Base-by-base conservation (phyloP, 2,888 invertebrate species). In the Girardia tigrina region DNA sequence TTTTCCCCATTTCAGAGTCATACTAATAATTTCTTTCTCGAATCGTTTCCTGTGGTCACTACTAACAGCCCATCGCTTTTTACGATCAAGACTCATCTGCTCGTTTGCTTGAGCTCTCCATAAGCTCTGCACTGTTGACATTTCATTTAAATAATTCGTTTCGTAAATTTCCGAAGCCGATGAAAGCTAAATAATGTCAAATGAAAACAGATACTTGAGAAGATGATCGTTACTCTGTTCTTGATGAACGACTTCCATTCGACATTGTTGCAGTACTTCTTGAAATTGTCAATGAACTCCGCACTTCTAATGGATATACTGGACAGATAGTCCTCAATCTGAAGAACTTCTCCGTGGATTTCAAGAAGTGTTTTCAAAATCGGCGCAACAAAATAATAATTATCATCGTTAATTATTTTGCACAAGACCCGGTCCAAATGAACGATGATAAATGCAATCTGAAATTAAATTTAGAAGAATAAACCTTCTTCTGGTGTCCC, bases 341-440 rank as follows among this genome's bases (percentile, higher is more conserved):
- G 80, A 74, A 84, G 79, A 0, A 84, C 78, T 75, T 82, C 80
- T 27, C 81, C 81, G 8, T 84, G 81, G 80, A 88, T 88, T 77
- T 88, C 88, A 70, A 88, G 81, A 42, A 88, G 80, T 0, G 88
- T 87, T 80, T 88, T 87, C 84, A 88, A 84, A 16, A 88, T 87
- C 0, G 88, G 88, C 81, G 88, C 87, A 27, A 88, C 81, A 80
- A 88, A 88, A 1, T 87, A 87, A 81, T 88, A 88, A 79, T 87
- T 87, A 78, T 88, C 88, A 8, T 80, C 79, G 70, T 81, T 79
- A 1, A 79, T 81, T 80, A 78, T 0, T 79, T 36, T 8, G 8
- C 16, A 12, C 12, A 36, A 16, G 16, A 36, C 16, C 16, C 36
- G 36, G 16, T 36, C 36, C 16, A 36, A 36, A 36, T 36, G 36